phyloP scores from a whole-genome alignment of 2,888 invertebrate species.

The Empis livida region DNA sequence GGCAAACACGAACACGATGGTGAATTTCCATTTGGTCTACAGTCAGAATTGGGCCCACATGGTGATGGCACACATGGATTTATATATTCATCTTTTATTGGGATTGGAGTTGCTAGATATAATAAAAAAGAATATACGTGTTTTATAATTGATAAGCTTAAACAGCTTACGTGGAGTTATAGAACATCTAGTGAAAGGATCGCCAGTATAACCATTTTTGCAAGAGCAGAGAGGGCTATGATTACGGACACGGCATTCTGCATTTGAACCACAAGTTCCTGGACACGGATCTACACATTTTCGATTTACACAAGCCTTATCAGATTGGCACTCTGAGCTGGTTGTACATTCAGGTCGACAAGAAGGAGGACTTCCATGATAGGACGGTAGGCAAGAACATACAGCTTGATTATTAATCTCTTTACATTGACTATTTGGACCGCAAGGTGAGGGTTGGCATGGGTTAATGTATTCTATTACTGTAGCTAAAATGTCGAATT shows the following conservation, averaged over 20 bases:
- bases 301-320: slow-evolving; percentile 55
- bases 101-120: slow-evolving; percentile 23
- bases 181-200: slow-evolving; percentile 56
- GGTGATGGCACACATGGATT: slow-evolving; percentile 51
- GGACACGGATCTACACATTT: slow-evolving; percentile 64
- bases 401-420: slow-evolving; percentile 53
- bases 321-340: slow-evolving; percentile 57
- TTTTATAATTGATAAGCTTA: not conserved
- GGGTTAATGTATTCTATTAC: slow-evolving; percentile 32
- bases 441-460: slow-evolving; percentile 64
- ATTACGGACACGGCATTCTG: slow-evolving; percentile 55
- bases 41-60: slow-evolving; percentile 49
- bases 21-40: slow-evolving; percentile 41
- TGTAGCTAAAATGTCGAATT: slow-evolving; percentile 23
- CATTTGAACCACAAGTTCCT: slow-evolving; percentile 58
- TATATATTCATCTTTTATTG: slow-evolving; percentile 24
- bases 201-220: slow-evolving; percentile 50
- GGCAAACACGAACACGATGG: slow-evolving; percentile 58
- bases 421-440: slow-evolving; percentile 60
- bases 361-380: slow-evolving; percentile 58
- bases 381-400: slow-evolving; percentile 56
- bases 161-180: slow-evolving; percentile 20
- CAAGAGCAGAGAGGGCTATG: slow-evolving; percentile 59
- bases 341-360: slow-evolving; percentile 65
- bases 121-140: not conserved